Evolutionary conservation across 2,888 invertebrate species (phyloP).

Genomic region (Plebejus argus): DNA sequence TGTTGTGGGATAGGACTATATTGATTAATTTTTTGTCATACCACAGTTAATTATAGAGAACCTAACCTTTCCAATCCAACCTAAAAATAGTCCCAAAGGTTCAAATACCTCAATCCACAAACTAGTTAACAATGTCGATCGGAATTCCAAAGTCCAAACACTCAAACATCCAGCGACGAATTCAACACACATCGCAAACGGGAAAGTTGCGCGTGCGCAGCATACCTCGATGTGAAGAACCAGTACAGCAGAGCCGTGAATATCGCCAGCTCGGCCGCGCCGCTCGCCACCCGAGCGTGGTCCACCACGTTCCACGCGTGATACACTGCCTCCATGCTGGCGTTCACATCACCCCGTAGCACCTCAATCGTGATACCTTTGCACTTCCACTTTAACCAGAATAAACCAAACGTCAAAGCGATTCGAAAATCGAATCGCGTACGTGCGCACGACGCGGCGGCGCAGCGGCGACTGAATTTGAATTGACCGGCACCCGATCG

Average conservation of each 20-base stretch:
- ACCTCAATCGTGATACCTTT: conserved; percentile 47
- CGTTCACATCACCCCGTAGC: conserved; percentile 66
- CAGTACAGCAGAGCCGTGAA: conserved; percentile 83
- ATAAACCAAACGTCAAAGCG: not conserved
- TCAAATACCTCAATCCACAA: not conserved
- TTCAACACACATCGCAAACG: not conserved
- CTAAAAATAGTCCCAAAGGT: not conserved
- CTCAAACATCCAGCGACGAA: not conserved
- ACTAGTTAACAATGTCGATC: not conserved
- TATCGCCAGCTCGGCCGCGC: conserved; percentile 82
- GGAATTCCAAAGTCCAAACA: not conserved
- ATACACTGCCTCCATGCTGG: conserved; percentile 70
- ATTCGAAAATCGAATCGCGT: not conserved
- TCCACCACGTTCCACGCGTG: conserved; percentile 76
- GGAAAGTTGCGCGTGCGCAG: conserved; percentile 19
- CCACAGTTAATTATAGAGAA: not conserved
- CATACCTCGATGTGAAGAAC: conserved; percentile 82
- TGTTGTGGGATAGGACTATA: not conserved
- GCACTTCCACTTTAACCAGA: not conserved
- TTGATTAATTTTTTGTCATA: too few relatives aligned
- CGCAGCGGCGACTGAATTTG: not conserved
- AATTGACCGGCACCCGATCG: not conserved
- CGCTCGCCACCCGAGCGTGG: conserved; percentile 78
- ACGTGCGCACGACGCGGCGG: not conserved
- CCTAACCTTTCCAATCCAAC: not conserved